Evolutionary conservation across 23 tunicate species (phyloP), one percentile per base, ranked within the genome.

Genomic region (Clavelina lepadiformis): DNA sequence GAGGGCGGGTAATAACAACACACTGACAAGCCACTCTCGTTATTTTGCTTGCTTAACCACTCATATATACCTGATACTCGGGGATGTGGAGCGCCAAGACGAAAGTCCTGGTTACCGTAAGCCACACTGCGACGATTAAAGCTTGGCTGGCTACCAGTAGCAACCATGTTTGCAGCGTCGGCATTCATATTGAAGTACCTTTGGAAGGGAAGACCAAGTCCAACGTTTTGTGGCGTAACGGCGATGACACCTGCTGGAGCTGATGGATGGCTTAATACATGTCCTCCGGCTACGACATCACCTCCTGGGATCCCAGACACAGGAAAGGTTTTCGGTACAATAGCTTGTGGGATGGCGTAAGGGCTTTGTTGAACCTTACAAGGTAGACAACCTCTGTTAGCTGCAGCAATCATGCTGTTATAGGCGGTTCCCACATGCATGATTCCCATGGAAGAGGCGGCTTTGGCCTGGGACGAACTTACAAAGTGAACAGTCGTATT

Each of bases 371-470:
- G 18, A 5, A 41, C 3, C 28, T 78, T 78, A 13, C 73, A 36
- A 31, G 76, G 76, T 31, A 80, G 52, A 28, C 73, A 80, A 18
- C 93, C 93, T 0, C 93, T 58, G 51, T 84, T 84, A 13, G 93
- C 93, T 21, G 93, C 93, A 0, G 82, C 93, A 18, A 84, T 72
- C 20, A 84, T 54, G 31, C 93, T 68, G 51, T 52, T 56, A 47
- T 82, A 82, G 1, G 75, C 69, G 1, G 82, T 28, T 3, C 77
- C 77, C 27, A 65, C 38, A 38, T 78, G 63, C 52, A 78, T 72
- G 52, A 86, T 86, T 0, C 95, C 95, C 95, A 86, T 86, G 31
- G 95, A 36, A 33, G 95, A 86, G 4, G 95, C 95, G 15, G 80
- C 84, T 65, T 86, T 86, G 1, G 95, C 85, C 56, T 86, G 95